Evolutionary conservation across 2,113 vertebrate genomes (phyloP).

Genomic region (Cairina moschata): DNA sequence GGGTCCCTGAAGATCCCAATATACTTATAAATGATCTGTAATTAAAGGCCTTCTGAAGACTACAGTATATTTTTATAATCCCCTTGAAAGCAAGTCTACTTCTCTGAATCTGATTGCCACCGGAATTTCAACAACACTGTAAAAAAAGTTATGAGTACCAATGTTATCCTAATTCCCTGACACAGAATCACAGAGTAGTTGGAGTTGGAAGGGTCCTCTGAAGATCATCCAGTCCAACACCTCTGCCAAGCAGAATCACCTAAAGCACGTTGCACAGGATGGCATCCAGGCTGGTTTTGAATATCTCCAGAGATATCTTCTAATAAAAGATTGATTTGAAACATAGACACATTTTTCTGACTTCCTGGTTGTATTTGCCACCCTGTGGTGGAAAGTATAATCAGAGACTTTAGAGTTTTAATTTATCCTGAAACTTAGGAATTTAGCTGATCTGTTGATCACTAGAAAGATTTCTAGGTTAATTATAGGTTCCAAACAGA

Average conservation of each 20-base stretch:
- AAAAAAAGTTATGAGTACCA: background rate
- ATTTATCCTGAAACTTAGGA: background rate
- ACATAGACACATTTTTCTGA: background rate
- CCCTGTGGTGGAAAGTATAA: too few relatives aligned
- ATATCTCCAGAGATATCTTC: background rate
- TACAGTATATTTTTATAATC: background rate
- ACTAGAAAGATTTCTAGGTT: background rate
- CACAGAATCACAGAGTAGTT: too few relatives aligned
- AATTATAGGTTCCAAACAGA: background rate
- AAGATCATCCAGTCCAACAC: too few relatives aligned
- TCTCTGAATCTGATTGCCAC: background rate
- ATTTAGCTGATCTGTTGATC: background rate
- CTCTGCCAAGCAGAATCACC: too few relatives aligned
- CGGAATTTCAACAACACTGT: background rate
- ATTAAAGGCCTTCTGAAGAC: background rate
- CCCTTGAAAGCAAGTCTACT: background rate
- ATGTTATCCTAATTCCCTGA: background rate
- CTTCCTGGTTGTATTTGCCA: background rate
- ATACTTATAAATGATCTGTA: background rate
- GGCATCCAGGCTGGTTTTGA: too few relatives aligned
- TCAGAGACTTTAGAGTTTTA: background rate
- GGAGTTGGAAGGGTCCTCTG: too few relatives aligned
- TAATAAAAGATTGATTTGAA: background rate
- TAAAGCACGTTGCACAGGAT: too few relatives aligned
- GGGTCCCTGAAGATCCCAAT: background rate